phyloP scores from a whole-genome alignment of 1,140 invertebrate genomes.

The Dinothrombium tinctorium region DNA sequence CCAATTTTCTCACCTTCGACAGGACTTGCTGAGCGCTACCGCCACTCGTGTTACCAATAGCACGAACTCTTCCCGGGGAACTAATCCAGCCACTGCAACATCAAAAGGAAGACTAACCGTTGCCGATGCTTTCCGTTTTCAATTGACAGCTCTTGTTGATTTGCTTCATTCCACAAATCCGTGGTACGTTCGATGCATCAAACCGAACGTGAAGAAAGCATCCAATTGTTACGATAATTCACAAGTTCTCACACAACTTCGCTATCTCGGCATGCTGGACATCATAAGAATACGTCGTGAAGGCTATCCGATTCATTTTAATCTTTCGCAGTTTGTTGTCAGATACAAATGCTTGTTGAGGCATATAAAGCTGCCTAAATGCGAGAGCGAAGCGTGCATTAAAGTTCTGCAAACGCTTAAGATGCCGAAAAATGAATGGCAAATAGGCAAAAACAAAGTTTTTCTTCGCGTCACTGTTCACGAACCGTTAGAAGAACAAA shows the following conservation, averaged over 20 bases:
- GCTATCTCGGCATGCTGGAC: constrained; percentile 84
- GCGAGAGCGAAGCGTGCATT: constrained; percentile 14
- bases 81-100: constrained; percentile 24
- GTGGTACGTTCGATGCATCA: constrained; percentile 87
- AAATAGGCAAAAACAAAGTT: constrained; percentile 69
- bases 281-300: constrained; percentile 61
- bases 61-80: neutral
- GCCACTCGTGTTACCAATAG: neutral
- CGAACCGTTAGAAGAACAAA: constrained; percentile 56
- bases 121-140: constrained; percentile 70
- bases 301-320: constrained; percentile 71
- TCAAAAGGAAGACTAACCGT: constrained; percentile 77
- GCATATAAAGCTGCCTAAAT: constrained; percentile 1
- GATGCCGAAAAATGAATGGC: constrained; percentile 52
- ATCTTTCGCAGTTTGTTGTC: constrained; percentile 45
- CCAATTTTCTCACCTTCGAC: no score
- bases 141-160: constrained; percentile 70
- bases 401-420: constrained; percentile 29
- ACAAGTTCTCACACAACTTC: constrained; percentile 65
- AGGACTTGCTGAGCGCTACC: neutral
- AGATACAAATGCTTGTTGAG: constrained; percentile 41
- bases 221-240: constrained; percentile 54
- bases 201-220: constrained; percentile 70
- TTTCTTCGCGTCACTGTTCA: constrained; percentile 61
- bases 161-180: constrained; percentile 71